Conservation (phyloP, 2,797 vertebrate genomes). For the Falco peregrinus region DNA sequence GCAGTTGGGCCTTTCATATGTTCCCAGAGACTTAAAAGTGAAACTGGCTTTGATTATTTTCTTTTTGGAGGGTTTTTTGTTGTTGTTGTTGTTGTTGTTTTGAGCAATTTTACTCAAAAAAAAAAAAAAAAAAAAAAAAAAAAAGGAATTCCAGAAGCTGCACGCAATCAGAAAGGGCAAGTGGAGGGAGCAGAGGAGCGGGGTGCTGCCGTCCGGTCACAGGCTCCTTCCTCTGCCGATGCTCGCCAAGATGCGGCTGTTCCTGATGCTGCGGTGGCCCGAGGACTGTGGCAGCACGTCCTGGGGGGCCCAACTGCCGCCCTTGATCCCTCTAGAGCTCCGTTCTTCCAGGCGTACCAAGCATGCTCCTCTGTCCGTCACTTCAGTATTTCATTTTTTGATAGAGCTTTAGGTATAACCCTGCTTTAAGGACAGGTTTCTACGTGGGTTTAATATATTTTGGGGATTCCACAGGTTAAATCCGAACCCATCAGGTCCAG, state of each 20-base stretch:
- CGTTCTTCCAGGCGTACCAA: not conserved
- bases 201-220: not conserved
- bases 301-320: not conserved
- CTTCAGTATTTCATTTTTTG: not conserved
- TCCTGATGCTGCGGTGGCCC: not conserved
- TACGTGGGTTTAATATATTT: not conserved
- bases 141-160: not conserved
- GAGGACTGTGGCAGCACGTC: not conserved
- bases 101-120: not conserved
- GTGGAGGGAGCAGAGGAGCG: not conserved
- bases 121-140: not conserved
- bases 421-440: conserved; percentile 13
- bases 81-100: not conserved
- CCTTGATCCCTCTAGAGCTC: not conserved
- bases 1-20: conserved; percentile 21
- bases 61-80: not conserved
- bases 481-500: conserved; percentile 34
- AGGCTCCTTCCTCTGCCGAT: not conserved
- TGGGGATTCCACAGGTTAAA: conserved; percentile 14
- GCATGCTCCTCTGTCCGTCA: not conserved
- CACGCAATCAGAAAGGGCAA: not conserved
- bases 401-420: conserved; percentile 29
- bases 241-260: not conserved
- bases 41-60: not conserved
- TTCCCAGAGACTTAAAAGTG: conserved; percentile 46